Conservation (phyloP, 1,140 invertebrate genomes). For the Trialeurodes vaporariorum region DNA sequence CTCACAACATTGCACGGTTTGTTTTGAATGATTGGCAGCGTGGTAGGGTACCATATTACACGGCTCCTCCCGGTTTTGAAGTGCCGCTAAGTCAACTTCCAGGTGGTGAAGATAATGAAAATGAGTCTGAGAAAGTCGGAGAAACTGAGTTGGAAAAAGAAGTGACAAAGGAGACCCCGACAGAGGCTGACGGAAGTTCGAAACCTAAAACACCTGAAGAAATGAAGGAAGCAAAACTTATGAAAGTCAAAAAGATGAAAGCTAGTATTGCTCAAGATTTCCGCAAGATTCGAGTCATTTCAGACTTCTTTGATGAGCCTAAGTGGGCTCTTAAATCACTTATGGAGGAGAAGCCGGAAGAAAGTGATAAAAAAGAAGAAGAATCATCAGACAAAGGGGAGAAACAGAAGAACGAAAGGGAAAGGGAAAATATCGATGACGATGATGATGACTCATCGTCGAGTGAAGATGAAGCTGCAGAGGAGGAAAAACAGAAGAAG, state of each 20-base stretch:
- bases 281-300: slow-evolving; percentile 60
- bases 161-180: slow-evolving; percentile 1
- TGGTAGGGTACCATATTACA: slow-evolving; percentile 92
- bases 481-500: slow-evolving; percentile 17
- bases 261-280: slow-evolving; percentile 59
- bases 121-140: slow-evolving; percentile 22
- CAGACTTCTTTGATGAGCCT: slow-evolving; percentile 38
- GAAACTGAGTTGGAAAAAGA: slow-evolving; percentile 6
- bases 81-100: slow-evolving; percentile 34
- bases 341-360: slow-evolving; percentile 17
- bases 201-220: slow-evolving; percentile 15
- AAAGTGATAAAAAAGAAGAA: slow-evolving; percentile 13
- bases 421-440: slow-evolving; percentile 14
- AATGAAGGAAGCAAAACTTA: slow-evolving; percentile 14
- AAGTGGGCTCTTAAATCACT: slow-evolving; percentile 1
- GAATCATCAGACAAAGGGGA: background rate
- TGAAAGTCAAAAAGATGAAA: slow-evolving; percentile 16
- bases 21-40: slow-evolving; percentile 98
- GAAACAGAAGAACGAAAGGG: slow-evolving; percentile 6
- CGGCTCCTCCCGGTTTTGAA: slow-evolving; percentile 67
- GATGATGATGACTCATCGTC: slow-evolving; percentile 29
- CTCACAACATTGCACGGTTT: slow-evolving; percentile 79
- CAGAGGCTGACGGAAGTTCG: slow-evolving; percentile 2
- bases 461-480: slow-evolving; percentile 28
- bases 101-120: slow-evolving; percentile 25